Conservation (phyloP, 2,797 vertebrate genomes). For the Sebastiscus tertius region DNA sequence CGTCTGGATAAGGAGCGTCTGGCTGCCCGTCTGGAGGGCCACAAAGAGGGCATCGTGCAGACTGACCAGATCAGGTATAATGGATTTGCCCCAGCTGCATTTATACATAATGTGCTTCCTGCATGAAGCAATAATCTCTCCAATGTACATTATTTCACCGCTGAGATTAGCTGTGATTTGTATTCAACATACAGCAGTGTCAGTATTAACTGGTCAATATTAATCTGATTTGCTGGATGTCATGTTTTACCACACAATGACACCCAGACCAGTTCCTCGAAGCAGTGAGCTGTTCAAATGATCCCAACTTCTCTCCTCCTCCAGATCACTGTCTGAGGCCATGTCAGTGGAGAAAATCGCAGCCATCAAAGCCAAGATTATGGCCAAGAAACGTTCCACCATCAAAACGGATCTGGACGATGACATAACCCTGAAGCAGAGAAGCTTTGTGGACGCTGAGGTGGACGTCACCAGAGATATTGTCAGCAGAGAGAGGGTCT, state of each 20-base stretch:
- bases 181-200: background rate
- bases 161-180: background rate
- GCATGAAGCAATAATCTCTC: background rate
- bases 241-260: background rate
- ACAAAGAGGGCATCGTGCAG: conserved; percentile 98
- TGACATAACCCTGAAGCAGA: conserved; percentile 96
- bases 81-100: background rate
- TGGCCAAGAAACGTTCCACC: conserved; percentile 99
- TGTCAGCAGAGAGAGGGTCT: conserved; percentile 97
- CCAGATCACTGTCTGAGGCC: conserved; percentile 96
- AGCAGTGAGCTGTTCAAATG: background rate
- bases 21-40: conserved; percentile 96
- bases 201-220: background rate
- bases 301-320: background rate
- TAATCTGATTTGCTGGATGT: background rate
- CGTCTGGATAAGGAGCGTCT: conserved; percentile 97
- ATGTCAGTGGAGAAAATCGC: conserved; percentile 99
- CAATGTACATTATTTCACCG: background rate
- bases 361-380: conserved; percentile 99
- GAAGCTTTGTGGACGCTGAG: conserved; percentile 98
- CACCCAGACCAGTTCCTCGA: background rate
- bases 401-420: conserved; percentile 99
- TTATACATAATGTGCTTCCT: background rate
- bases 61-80: conserved; percentile 96
- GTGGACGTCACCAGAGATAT: conserved; percentile 98